A percentile compares a stretch with the other conserved stretches of the same genome.
These are phyloP conservation scores for Alca torda DNA, from an alignment of 2,797 vertebrate species.

Conservation along the genomic window DNA sequence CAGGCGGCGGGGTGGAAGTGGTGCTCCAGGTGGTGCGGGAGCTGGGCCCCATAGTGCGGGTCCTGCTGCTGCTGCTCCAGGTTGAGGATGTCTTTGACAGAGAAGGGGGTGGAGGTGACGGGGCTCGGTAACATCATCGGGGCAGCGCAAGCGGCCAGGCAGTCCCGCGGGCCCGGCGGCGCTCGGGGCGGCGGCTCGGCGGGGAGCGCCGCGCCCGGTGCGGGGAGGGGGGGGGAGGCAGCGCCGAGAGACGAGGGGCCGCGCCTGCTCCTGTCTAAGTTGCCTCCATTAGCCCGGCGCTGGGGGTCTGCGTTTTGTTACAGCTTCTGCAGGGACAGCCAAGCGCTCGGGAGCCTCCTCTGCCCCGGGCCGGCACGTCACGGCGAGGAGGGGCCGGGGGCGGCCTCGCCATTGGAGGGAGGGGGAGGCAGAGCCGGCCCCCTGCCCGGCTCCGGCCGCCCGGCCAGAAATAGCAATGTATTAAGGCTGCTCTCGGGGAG, in stretches of 20 bases:
- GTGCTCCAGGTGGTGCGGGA: constrained; percentile 81
- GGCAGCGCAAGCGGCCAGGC: constrained; percentile 69
- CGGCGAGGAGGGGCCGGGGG: constrained; percentile 67
- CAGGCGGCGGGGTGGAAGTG: constrained; percentile 83
- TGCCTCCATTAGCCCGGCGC: constrained; percentile 78
- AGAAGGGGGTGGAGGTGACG: constrained; percentile 95
- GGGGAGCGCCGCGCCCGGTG: constrained; percentile 12
- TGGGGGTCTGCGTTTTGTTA: constrained; percentile 82
- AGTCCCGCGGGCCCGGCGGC: constrained; percentile 52
- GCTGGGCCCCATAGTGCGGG: constrained; percentile 73
- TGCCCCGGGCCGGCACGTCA: constrained; percentile 80
- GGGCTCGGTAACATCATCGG: constrained; percentile 95
- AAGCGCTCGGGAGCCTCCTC: constrained; percentile 75
- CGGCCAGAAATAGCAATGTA: constrained; percentile 70
- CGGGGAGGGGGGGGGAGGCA: constrained; percentile 32
- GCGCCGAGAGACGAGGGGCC: constrained; percentile 61
- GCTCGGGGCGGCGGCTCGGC: constrained; percentile 33
- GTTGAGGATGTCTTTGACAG: constrained; percentile 97
- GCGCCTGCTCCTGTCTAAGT: constrained; percentile 74
- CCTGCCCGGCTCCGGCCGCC: constrained; percentile 16
- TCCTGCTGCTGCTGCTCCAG: constrained; percentile 89
- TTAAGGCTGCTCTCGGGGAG: constrained; percentile 6
- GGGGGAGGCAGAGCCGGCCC: constrained; percentile 73
- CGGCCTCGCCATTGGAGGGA: constrained; percentile 70
- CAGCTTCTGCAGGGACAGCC: constrained; percentile 81